A percentile compares a stretch with the other conserved stretches of the same genome.
phyloP scores from a whole-genome alignment of 1,140 invertebrate genomes.

The Mamestra configurata region DNA sequence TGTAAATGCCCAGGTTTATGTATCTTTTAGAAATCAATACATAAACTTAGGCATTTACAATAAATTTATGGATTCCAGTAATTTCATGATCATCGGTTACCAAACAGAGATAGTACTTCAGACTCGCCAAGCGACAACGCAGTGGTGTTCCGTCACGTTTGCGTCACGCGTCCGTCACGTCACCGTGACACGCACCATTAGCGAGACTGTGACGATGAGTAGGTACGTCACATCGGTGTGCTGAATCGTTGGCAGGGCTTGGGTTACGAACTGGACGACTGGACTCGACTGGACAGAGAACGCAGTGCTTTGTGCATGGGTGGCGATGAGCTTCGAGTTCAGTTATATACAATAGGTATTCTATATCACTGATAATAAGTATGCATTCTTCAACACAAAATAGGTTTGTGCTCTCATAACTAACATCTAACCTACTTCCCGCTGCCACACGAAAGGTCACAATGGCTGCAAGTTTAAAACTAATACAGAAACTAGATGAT shows the following conservation, averaged over 20 bases:
- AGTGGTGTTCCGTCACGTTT: neutral
- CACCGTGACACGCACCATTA: neutral
- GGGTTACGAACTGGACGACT: too few species aligned
- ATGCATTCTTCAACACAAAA: neutral
- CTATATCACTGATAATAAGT: too few species aligned
- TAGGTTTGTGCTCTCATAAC: neutral
- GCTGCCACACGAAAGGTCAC: neutral
- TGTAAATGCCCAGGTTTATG: too few species aligned
- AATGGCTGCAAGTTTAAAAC: slow-evolving; percentile 13
- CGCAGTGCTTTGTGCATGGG: too few species aligned
- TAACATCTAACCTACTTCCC: neutral
- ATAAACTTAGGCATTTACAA: too few species aligned
- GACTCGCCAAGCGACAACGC: neutral
- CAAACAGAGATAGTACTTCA: neutral
- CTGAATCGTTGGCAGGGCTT: too few species aligned
- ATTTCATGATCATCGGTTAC: too few species aligned
- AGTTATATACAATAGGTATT: too few species aligned
- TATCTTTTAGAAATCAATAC: too few species aligned
- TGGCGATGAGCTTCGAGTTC: too few species aligned
- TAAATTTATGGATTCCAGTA: too few species aligned
- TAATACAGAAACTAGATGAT: slow-evolving; percentile 45
- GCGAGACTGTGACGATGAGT: neutral
- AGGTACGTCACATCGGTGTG: neutral
- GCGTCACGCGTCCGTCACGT: neutral
- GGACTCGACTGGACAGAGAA: too few species aligned